Percentiles rank a stretch among this genome's conserved stretches.
Evolutionary conservation across 2,113 vertebrate genomes (phyloP).

Genomic region (Petroica traversi): DNA sequence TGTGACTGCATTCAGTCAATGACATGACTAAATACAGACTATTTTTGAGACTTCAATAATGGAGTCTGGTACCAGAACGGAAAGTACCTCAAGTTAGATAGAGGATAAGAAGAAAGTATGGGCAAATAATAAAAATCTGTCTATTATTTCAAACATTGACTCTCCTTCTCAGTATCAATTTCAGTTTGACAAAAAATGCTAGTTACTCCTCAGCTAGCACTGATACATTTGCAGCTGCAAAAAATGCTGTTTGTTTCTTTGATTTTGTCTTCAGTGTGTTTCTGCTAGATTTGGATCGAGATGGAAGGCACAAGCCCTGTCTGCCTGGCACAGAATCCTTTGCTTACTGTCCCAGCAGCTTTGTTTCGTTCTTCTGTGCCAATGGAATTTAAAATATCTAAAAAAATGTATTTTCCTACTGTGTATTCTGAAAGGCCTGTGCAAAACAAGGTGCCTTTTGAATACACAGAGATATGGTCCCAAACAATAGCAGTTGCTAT

Average conservation of each 20-base stretch:
- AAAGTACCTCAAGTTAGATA: not conserved
- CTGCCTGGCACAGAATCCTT: not conserved
- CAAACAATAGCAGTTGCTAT: conserved; percentile 34
- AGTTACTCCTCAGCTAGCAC: not conserved
- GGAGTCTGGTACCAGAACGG: not conserved
- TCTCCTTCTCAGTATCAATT: not conserved
- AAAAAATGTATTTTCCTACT: not conserved
- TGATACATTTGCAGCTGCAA: not conserved
- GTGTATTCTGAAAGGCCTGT: not conserved
- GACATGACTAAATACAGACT: not conserved
- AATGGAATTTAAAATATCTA: not conserved
- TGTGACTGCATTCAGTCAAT: not conserved
- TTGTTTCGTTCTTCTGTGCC: not conserved
- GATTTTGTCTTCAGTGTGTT: not conserved
- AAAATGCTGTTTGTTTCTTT: not conserved
- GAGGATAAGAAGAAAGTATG: not conserved
- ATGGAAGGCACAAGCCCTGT: not conserved
- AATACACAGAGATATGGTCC: not conserved
- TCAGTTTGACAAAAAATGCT: not conserved
- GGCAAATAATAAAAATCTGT: not conserved
- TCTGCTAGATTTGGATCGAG: not conserved
- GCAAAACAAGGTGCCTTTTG: conserved; percentile 28
- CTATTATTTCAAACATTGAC: not conserved
- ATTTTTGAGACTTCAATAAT: not conserved
- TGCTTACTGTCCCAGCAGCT: not conserved